Evolutionary conservation across 2,113 vertebrate species (phyloP).

Genomic region (Oceanodroma tethys): DNA sequence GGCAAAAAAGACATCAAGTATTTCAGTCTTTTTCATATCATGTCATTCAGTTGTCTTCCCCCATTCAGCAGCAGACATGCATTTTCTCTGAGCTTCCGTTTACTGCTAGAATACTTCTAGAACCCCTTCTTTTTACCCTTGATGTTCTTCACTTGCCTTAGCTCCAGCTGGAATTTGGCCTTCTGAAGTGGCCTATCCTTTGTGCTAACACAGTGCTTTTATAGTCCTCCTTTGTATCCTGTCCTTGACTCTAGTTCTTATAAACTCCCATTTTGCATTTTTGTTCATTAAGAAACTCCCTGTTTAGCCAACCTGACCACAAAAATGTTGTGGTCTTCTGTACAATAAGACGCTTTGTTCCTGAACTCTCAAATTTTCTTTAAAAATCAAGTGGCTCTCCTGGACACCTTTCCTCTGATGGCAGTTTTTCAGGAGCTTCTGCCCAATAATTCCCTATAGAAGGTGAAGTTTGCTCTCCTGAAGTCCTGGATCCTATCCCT

Average conservation of each 20-base stretch:
- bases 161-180: not conserved
- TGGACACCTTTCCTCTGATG: not conserved
- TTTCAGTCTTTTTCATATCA: not conserved
- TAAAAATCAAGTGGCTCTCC: not conserved
- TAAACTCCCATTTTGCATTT: not conserved
- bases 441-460: not conserved
- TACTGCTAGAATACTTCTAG: not conserved
- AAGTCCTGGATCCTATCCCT: not conserved
- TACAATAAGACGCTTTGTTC: not conserved
- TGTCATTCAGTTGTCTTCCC: not conserved
- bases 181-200: not conserved
- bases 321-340: not conserved
- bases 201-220: not conserved
- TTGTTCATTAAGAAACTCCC: not conserved
- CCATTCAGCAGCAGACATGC: not conserved
- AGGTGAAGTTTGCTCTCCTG: not conserved
- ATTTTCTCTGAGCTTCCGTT: not conserved
- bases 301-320: not conserved
- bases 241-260: not conserved
- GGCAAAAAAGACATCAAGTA: not conserved
- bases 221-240: not conserved
- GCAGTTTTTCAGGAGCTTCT: not conserved
- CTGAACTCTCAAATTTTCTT: not conserved
- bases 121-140: not conserved
- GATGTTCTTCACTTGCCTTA: not conserved